Evolutionary conservation across 2,113 vertebrate species (phyloP), one percentile per base, ranked within the genome.

Genomic region (Limanda limanda): DNA sequence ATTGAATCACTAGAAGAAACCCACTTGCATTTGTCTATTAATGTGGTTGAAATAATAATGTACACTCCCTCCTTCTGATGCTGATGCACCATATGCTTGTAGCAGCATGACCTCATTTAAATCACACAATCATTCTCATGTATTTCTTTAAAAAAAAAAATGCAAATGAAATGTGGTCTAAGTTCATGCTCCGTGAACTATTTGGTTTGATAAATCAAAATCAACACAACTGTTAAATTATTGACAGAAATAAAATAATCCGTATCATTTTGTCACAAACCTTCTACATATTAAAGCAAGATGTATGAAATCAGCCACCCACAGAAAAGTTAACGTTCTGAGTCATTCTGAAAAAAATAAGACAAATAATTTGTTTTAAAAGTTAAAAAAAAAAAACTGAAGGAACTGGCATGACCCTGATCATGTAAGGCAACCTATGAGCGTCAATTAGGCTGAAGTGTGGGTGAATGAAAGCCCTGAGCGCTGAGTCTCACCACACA

Each of bases 391-490:
- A 37, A 14, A n/a, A 60, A 60, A n/a, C 1, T 10, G 11, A n/a
- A 21, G 56, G 71, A 69, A 55, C 65, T 89, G 88, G 80, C 74
- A 20, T 51, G 65, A 45, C 57, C 72, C 47, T 63, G 79, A 89
- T 90, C 79, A 78, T 77, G 74, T 55, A 11, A 79, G 59, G 62
- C 23, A 68, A 74, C 68, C 59, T 82, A 72, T 67, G 56, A 82
- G 72, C 58, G 31, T 85, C 82, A 82, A 82, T 88, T 84, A 86
- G 81, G 74, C 82, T 69, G 65, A 87, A 71, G 66, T 83, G 56
- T 70, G 74, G 79, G 56, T 88, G 87, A 88, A 93, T 88, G 88
- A 87, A 90, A 81, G 85, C 86, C 66, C 79, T 65, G 80, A 76
- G 47, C 59, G 52, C 70, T 66, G 64, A 12, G 64, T 81, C 74